Percentiles rank a stretch among this genome's conserved stretches.
Conservation (phyloP, 35 echinoderm and acorn worm genomes). For the Hemicentrotus pulcherrimus region DNA sequence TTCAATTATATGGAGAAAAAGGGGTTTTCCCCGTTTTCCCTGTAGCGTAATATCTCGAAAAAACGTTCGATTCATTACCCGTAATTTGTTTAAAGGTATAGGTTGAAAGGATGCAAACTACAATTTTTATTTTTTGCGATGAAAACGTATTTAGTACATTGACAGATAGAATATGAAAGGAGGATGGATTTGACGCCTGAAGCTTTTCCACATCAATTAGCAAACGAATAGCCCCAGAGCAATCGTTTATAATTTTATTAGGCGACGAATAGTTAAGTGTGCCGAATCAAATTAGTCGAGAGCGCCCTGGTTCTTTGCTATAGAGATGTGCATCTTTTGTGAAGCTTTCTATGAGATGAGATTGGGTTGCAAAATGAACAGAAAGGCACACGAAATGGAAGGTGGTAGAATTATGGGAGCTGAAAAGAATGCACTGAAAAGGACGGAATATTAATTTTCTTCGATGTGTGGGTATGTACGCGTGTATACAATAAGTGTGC, state of each 20-base stretch:
- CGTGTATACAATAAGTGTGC: too few species aligned
- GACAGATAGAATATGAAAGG: neutral
- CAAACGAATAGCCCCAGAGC: neutral
- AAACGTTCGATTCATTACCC: neutral
- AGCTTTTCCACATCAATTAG: neutral
- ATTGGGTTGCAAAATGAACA: neutral
- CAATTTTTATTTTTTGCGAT: too few species aligned
- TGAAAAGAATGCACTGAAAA: too few species aligned
- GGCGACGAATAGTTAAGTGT: neutral
- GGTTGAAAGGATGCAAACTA: neutral
- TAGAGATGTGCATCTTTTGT: neutral
- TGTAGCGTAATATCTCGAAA: neutral
- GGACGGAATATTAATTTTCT: too few species aligned
- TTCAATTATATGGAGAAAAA: neutral
- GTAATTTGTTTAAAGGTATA: neutral
- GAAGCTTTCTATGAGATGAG: neutral
- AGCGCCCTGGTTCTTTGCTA: neutral
- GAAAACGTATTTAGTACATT: neutral
- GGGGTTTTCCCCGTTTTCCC: neutral
- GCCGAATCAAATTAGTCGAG: neutral
- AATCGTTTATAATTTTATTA: neutral
- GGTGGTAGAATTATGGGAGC: neutral
- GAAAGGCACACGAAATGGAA: neutral
- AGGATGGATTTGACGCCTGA: neutral
- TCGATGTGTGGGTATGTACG: too few species aligned